Percentiles rank a stretch among this genome's conserved stretches.
These are phyloP conservation scores for Tenthredo notha DNA, from an alignment of 2,888 invertebrate genomes.

Conservation along the genomic window DNA sequence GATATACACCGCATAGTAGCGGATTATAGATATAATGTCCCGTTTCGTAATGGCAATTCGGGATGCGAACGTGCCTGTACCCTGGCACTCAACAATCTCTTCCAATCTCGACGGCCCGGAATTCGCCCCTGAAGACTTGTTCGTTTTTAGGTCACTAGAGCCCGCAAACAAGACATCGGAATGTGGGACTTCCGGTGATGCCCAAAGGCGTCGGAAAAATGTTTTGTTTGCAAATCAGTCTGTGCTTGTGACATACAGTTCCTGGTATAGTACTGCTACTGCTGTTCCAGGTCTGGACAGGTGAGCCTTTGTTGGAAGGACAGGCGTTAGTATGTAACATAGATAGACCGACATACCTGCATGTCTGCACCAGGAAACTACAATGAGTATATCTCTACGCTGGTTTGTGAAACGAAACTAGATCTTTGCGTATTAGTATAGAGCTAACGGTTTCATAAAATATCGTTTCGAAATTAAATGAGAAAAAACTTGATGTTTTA, in stretches of 20 bases:
- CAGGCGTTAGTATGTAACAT: constrained; percentile 12
- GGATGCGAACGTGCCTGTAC: constrained; percentile 1
- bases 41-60: constrained; percentile 11
- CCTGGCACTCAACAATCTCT: constrained; percentile 34
- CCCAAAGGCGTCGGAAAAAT: constrained; percentile 32
- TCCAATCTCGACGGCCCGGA: constrained; percentile 31
- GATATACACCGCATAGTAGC: neutral
- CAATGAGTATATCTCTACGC: neutral
- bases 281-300: neutral
- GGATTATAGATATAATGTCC: neutral
- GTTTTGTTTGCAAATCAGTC: constrained; percentile 46
- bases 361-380: neutral
- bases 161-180: constrained; percentile 38
- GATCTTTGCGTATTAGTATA: neutral
- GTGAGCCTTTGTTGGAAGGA: constrained; percentile 42
- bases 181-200: constrained; percentile 47
- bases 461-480: neutral
- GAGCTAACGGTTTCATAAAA: neutral
- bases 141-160: constrained; percentile 46
- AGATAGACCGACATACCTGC: constrained; percentile 5
- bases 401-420: neutral
- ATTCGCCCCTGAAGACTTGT: constrained; percentile 43
- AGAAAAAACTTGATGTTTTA: neutral
- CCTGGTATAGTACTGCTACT: constrained; percentile 20
- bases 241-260: constrained; percentile 31